A percentile compares a stretch with the other conserved stretches of the same genome.
Evolutionary conservation across 1,140 invertebrate genomes (phyloP).

Genomic region (Drosophila setifemur): DNA sequence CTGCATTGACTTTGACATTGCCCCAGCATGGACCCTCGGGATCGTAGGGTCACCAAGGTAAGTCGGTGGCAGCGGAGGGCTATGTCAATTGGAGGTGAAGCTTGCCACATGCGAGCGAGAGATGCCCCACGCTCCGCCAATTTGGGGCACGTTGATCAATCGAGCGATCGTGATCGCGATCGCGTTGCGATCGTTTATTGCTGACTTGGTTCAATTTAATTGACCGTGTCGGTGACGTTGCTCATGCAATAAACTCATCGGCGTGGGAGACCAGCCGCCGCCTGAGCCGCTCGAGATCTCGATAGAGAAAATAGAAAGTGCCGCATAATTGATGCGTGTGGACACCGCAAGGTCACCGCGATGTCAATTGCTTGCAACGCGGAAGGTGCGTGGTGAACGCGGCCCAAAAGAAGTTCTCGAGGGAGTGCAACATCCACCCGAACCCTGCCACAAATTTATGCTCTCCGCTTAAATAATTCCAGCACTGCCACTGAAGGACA

Average conservation of each 20-base stretch:
- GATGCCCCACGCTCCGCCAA: neutral
- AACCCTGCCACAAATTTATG: slow-evolving; percentile 30
- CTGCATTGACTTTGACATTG: slow-evolving; percentile 54
- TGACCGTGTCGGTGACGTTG: slow-evolving; percentile 62
- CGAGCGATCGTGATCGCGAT: slow-evolving; percentile 23
- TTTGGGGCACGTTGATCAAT: slow-evolving; percentile 54
- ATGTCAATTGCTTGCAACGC: slow-evolving; percentile 21
- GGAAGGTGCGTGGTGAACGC: slow-evolving; percentile 36
- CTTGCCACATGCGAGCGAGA: slow-evolving; percentile 39
- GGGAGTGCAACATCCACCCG: slow-evolving; percentile 14
- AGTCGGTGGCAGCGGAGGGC: neutral
- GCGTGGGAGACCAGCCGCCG: slow-evolving; percentile 43
- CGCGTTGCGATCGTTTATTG: slow-evolving; percentile 6
- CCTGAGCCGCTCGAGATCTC: neutral
- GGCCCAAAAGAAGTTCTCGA: slow-evolving; percentile 8
- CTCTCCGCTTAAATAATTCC: slow-evolving; percentile 34
- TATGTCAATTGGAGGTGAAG: slow-evolving; percentile 52
- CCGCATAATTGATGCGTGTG: slow-evolving; percentile 63
- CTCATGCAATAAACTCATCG: slow-evolving; percentile 44
- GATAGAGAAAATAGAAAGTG: slow-evolving; percentile 66
- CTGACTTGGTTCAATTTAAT: slow-evolving; percentile 66
- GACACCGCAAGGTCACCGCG: slow-evolving; percentile 31
- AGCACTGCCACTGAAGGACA: slow-evolving; percentile 19
- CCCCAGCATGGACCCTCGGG: neutral
- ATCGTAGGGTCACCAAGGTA: neutral